These are phyloP conservation scores for Trileptium ribeirensis DNA, from an alignment of 2,888 invertebrate genomes.

Conservation along the genomic window DNA sequence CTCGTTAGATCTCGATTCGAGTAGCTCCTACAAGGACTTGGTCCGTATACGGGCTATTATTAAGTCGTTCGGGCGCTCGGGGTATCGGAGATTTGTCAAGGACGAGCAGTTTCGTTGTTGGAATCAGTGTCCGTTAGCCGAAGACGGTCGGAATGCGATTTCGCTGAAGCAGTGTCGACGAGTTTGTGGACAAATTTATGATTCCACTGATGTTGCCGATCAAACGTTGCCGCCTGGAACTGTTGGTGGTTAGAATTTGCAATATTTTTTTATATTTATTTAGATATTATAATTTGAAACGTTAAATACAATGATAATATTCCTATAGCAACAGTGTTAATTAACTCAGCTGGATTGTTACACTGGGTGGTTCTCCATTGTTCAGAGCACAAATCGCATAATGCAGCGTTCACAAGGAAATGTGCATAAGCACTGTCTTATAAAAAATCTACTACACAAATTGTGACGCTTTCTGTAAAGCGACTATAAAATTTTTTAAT, in stretches of 20 bases:
- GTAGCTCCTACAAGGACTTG: background rate
- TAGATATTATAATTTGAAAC: background rate
- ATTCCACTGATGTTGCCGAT: background rate
- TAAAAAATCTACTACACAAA: too few species aligned
- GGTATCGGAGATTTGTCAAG: background rate
- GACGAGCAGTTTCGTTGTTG: background rate
- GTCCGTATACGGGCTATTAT: background rate
- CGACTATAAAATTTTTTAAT: too few species aligned
- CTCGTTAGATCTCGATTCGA: background rate
- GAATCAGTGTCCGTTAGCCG: background rate
- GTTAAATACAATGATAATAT: too few species aligned
- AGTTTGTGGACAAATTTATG: background rate
- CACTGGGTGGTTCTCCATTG: too few species aligned
- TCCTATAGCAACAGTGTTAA: too few species aligned
- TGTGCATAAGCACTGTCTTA: too few species aligned
- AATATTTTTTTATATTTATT: background rate
- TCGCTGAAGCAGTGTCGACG: background rate
- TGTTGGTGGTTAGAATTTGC: background rate
- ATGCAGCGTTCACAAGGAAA: too few species aligned
- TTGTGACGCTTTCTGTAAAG: too few species aligned
- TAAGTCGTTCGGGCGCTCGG: background rate
- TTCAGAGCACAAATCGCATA: too few species aligned
- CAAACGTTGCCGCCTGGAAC: background rate
- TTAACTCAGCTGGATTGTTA: too few species aligned
- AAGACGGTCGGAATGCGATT: background rate